Evolutionary conservation across 1,140 invertebrate genomes (phyloP).

Genomic region (Oreohelix idahoensis): DNA sequence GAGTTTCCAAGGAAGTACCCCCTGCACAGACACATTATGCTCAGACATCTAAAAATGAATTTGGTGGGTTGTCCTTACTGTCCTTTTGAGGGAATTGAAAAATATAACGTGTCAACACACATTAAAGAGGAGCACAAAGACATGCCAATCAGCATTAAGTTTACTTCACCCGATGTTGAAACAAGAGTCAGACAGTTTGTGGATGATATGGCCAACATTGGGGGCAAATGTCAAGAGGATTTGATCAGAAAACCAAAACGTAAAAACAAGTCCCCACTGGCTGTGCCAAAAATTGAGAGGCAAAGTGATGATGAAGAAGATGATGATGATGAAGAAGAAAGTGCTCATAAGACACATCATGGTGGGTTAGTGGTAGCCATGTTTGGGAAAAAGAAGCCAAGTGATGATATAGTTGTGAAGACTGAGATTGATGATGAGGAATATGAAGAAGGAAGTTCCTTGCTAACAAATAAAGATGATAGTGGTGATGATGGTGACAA

Average conservation of each 20-base stretch:
- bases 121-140: constrained; percentile 49
- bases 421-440: constrained; percentile 40
- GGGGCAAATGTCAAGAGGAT: not conserved
- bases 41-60: constrained; percentile 49
- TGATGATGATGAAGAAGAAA: constrained; percentile 16
- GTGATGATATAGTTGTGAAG: constrained; percentile 28
- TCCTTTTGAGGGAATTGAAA: constrained; percentile 46
- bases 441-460: not conserved
- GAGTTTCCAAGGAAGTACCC: constrained; percentile 49
- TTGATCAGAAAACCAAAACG: constrained; percentile 4
- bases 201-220: constrained; percentile 32
- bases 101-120: constrained; percentile 47
- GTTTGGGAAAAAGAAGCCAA: constrained; percentile 40
- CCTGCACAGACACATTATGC: constrained; percentile 49
- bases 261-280: not conserved
- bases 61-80: constrained; percentile 50
- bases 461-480: not conserved
- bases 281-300: constrained; percentile 23
- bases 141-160: constrained; percentile 36
- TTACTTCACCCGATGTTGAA: constrained; percentile 39
- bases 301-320: constrained; percentile 2
- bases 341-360: not conserved
- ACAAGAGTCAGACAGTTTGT: constrained; percentile 44
- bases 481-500: not conserved
- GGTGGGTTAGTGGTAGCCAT: constrained; percentile 40